These are phyloP conservation scores for Hydrozoanthus tunicans DNA, from an alignment of 64 coral and sea anemone species.

Conservation along the genomic window DNA sequence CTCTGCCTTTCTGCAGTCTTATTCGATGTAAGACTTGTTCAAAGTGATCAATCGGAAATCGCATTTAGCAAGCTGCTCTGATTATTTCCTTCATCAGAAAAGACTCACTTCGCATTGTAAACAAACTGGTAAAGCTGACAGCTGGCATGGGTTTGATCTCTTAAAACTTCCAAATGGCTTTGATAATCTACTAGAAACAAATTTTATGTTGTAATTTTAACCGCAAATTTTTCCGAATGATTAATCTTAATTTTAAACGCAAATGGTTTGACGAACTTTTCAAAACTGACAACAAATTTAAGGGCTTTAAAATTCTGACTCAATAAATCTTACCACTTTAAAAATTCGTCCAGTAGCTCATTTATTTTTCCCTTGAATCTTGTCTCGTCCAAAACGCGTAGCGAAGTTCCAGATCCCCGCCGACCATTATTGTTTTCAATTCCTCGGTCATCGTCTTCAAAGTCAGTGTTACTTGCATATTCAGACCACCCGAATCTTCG, in stretches of 20 bases:
- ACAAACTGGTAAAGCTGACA: slow-evolving; percentile 15
- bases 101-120: background rate
- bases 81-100: slow-evolving; percentile 11
- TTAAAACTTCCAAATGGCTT: background rate
- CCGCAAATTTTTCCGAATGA: background rate
- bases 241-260: background rate
- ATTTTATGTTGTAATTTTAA: background rate
- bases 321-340: slow-evolving; percentile 78
- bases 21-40: too few relatives aligned
- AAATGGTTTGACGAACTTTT: background rate
- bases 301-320: background rate
- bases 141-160: background rate
- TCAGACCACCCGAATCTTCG: slow-evolving; percentile 95
- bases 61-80: background rate
- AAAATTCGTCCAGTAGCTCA: slow-evolving; percentile 90
- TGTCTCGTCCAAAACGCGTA: slow-evolving; percentile 73
- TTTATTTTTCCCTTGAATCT: slow-evolving; percentile 84
- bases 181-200: background rate
- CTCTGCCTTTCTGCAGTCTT: too few relatives aligned
- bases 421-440: slow-evolving; percentile 49
- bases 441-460: slow-evolving; percentile 31
- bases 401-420: slow-evolving; percentile 43
- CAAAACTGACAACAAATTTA: background rate
- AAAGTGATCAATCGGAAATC: slow-evolving; percentile 31
- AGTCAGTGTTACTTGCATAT: slow-evolving; percentile 53